Conservation (phyloP, 2,113 vertebrate genomes). For the Damaliscus lunatus region DNA sequence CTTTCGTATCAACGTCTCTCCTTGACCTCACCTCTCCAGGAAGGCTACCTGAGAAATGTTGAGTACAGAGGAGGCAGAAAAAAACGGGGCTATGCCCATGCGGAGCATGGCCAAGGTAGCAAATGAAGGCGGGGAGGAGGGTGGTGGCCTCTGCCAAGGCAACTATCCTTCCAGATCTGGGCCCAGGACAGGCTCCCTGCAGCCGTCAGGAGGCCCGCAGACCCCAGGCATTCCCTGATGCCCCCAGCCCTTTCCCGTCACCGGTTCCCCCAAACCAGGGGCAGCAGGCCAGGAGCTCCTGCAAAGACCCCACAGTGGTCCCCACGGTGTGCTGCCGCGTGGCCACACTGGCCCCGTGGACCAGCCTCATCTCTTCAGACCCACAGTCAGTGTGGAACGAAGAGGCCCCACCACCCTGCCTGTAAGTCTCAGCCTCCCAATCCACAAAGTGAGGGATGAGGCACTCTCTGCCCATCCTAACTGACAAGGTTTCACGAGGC, state of each 20-base stretch:
- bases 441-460: neutral
- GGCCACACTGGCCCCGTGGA: neutral
- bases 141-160: neutral
- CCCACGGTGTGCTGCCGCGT: neutral
- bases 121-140: neutral
- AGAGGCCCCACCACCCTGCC: neutral
- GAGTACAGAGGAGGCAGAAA: neutral
- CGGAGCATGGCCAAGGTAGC: rapidly evolving
- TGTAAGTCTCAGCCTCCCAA: neutral
- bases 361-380: neutral
- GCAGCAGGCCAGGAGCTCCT: neutral
- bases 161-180: neutral
- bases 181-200: neutral
- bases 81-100: rapidly evolving
- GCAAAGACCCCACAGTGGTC: neutral
- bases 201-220: neutral
- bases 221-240: neutral
- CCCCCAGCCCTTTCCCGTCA: neutral
- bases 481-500: neutral
- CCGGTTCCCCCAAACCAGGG: neutral
- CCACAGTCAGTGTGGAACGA: neutral
- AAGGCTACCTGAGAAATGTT: neutral
- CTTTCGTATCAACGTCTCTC: neutral
- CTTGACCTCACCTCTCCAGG: neutral
- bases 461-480: neutral